Evolutionary conservation across 30 jellyfish, hydroid and myxozoan species (phyloP).

Genomic region (Turritopsis dohrnii): DNA sequence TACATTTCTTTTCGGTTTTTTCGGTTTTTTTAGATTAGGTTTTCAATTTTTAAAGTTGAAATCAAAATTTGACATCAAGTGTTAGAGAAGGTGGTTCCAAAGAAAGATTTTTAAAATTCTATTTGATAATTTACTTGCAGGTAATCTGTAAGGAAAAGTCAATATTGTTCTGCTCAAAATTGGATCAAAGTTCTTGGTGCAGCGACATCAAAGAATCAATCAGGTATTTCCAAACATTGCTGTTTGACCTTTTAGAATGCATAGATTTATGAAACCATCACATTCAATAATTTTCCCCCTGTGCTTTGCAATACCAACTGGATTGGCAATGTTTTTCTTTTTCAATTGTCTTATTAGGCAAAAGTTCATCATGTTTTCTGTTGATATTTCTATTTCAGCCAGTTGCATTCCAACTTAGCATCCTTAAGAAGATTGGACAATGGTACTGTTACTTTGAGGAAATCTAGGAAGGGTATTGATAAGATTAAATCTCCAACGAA

Average conservation of each 20-base stretch:
- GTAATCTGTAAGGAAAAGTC: slow-evolving; percentile 73
- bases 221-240: slow-evolving; percentile 29
- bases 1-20: too few species aligned
- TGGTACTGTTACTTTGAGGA: not conserved
- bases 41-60: too few species aligned
- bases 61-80: too few species aligned
- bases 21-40: too few species aligned
- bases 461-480: not conserved
- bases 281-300: too few species aligned
- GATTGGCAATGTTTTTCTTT: not conserved
- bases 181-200: slow-evolving; percentile 66
- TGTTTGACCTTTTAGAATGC: too few species aligned
- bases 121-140: too few species aligned
- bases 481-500: not conserved
- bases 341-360: not conserved
- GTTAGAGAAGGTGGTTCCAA: too few species aligned
- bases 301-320: not conserved
- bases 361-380: not conserved
- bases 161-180: slow-evolving; percentile 48
- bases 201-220: slow-evolving; percentile 73
- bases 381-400: slow-evolving; percentile 33
- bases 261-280: too few species aligned
- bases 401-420: slow-evolving; percentile 76
- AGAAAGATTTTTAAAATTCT: too few species aligned
- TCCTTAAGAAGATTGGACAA: slow-evolving; percentile 67